Base-by-base conservation (phyloP, 2,888 invertebrate genomes). In the Candidula unifasciata region DNA sequence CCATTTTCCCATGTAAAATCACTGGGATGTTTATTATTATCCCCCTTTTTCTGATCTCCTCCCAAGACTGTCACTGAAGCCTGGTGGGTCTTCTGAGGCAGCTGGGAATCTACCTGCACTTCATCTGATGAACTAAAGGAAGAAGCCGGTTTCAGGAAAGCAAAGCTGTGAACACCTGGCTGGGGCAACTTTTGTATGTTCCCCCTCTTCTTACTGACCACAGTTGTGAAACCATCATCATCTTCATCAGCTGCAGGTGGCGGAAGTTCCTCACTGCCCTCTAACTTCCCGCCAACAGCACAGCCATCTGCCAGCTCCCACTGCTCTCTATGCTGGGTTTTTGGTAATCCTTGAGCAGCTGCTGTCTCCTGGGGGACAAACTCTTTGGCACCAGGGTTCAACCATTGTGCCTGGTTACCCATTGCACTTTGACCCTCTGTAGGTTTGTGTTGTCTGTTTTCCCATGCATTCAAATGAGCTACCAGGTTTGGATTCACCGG, bases 211-310 rank as follows among this genome's bases (percentile, higher is more conserved):
- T 71, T 71, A n/a, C 37, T 71, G 35, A 71, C 44, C 10, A 71
- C 71, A 71, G 71, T 35, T 44, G 44, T 71, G 37, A 71, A 71
- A 24, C 71, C 71, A 69, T 69, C 69, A n/a, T n/a, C n/a, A 69
- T 69, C 69, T 37, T 10, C 35, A 69, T 69, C 69, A 21, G 10
- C 16, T 35, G 27, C 68, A 68, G 68, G 68, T 6, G 18, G 8
- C 8, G 69, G 69, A 30, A 69, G 33, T 66, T 66, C n/a, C 5
- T 33, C 33, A 33, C 18, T 16, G 18, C 5, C 3, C 8, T 27
- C 33, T 69, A 18, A 35, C 21, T 69, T 30, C 27, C 16, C 33
- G 21, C 16, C 16, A 27, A 13, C 13, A 69, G 69, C 18, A 35
- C 18, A 1, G 6, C 13, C 18, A 33, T 69, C 27, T 16, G n/a